These are phyloP conservation scores for Drosophila lowei DNA, from an alignment of 1,140 invertebrate genomes.

Conservation along the genomic window DNA sequence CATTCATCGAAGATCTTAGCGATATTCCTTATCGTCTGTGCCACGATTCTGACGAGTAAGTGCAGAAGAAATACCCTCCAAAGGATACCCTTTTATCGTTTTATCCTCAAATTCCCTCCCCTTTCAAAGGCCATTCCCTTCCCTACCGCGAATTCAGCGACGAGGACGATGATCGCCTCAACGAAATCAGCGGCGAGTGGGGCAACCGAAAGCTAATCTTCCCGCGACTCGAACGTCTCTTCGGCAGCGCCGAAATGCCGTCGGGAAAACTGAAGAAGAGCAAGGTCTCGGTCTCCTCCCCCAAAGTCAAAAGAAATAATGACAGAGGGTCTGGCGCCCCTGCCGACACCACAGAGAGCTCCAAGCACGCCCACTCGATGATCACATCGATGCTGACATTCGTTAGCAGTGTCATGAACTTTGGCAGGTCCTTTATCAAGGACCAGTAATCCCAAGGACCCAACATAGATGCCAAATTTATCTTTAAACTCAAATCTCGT, in stretches of 20 bases:
- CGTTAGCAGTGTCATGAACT: conserved; percentile 54
- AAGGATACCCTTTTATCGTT: no score
- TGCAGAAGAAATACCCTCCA: not conserved
- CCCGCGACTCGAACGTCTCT: conserved; percentile 49
- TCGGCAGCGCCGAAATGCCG: conserved; percentile 51
- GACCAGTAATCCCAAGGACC: conserved; percentile 17
- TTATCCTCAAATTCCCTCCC: not conserved
- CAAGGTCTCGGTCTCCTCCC: not conserved
- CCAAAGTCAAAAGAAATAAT: conserved; percentile 13
- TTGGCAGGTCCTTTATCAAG: conserved; percentile 47
- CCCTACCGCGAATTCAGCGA: conserved; percentile 29
- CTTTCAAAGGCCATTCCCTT: conserved; percentile 24
- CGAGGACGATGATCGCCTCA: conserved; percentile 62
- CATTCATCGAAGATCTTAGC: conserved; percentile 20
- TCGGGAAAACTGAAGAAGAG: conserved; percentile 5
- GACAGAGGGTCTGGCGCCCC: not conserved
- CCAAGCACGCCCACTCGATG: conserved; percentile 68
- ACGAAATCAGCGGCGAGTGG: conserved; percentile 54
- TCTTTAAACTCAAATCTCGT: not conserved
- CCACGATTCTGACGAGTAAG: conserved; percentile 32
- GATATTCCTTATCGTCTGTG: conserved; percentile 30
- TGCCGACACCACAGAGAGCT: conserved; percentile 53
- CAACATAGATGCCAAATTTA: no score
- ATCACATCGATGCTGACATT: conserved; percentile 67
- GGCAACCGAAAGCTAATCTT: conserved; percentile 35